phyloP scores from a whole-genome alignment of 1,140 invertebrate species.

The Epicauta chinensis region DNA sequence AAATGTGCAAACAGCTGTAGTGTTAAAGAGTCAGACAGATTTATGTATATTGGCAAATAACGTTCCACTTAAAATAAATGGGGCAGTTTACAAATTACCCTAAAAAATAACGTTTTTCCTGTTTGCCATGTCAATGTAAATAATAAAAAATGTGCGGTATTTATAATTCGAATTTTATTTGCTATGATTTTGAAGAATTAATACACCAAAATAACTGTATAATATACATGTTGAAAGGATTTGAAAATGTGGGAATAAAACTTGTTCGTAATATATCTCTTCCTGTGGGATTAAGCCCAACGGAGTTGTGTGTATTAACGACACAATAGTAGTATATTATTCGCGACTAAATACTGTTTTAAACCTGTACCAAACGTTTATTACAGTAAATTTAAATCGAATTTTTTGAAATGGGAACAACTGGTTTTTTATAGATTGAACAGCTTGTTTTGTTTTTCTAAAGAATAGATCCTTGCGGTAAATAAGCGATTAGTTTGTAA shows the following conservation, averaged over 20 bases:
- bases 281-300: conserved; percentile 11
- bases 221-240: not conserved
- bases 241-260: conserved; percentile 15
- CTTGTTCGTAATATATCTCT: conserved; percentile 15
- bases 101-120: conserved; percentile 11
- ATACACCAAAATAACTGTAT: not conserved
- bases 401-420: no score
- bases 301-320: conserved; percentile 19
- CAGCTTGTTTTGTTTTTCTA: no score
- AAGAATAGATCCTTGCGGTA: no score
- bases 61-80: conserved; percentile 19
- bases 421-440: no score
- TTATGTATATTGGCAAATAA: conserved; percentile 19
- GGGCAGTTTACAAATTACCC: conserved; percentile 27
- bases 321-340: conserved; percentile 17
- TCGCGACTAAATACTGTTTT: conserved; percentile 5
- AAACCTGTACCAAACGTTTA: no score
- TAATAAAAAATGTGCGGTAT: not conserved
- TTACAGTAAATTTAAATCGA: no score
- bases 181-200: not conserved
- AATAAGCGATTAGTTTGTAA: no score
- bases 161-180: no score
- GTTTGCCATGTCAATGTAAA: not conserved
- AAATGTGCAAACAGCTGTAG: conserved; percentile 18
- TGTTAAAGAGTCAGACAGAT: conserved; percentile 19